Evolutionary conservation across 2,113 vertebrate genomes (phyloP).

Genomic region (Azemiops feae): DNA sequence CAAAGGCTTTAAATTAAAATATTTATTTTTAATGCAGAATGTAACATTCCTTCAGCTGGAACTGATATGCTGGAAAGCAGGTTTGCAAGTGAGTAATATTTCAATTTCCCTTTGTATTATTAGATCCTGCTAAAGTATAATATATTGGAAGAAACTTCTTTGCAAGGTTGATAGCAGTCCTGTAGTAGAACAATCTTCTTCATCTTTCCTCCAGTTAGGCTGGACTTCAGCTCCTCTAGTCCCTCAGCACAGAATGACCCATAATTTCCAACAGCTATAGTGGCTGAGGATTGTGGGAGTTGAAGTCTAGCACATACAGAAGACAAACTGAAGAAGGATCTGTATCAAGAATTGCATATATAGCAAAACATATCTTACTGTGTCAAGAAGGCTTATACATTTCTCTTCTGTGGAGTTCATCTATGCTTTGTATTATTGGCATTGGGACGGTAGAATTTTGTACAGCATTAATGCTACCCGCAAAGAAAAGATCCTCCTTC

Average conservation of each 20-base stretch:
- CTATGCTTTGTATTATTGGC: not conserved
- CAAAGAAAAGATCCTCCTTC: not conserved
- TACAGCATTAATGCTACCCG: not conserved
- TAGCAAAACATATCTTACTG: not conserved
- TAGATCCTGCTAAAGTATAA: not conserved
- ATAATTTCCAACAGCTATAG: not conserved
- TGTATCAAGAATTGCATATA: not conserved
- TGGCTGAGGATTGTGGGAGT: not conserved
- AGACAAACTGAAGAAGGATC: not conserved
- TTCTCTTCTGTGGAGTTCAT: not conserved
- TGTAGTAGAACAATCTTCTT: not conserved
- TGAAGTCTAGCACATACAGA: not conserved
- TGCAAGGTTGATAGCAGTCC: not conserved
- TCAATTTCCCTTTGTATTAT: not conserved
- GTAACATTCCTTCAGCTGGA: not conserved
- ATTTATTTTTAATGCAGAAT: constrained; percentile 5
- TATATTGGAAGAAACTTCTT: not conserved
- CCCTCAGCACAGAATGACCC: not conserved
- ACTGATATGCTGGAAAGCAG: not conserved
- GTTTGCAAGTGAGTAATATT: not conserved
- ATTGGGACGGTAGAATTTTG: not conserved
- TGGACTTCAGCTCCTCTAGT: not conserved
- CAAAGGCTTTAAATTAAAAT: not conserved
- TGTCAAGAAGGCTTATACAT: not conserved
- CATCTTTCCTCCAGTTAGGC: not conserved